Evolutionary conservation across 2,113 vertebrate genomes (phyloP), one percentile per base, ranked within the genome.

Genomic region (Corydoras maculifer): DNA sequence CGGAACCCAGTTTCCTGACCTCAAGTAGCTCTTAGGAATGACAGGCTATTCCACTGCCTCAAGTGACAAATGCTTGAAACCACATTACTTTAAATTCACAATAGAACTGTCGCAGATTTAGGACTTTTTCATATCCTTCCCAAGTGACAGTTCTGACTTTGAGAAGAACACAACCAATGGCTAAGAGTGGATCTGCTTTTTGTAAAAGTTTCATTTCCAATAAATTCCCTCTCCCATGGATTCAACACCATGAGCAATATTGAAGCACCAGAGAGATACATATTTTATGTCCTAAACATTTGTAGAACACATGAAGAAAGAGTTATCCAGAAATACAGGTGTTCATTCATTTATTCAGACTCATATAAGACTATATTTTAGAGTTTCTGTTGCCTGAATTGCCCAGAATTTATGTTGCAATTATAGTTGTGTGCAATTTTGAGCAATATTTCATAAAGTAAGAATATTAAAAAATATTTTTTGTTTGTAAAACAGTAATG

Each of bases 61-160:
- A 58, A 68, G 55, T 48, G 15, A 53, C 63, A 71, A 70, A 18
- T 10, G 63, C 55, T 59, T 49, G 58, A 68, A 67, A 63, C 62
- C 62, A 73, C 73, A 65, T 75, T 35, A 58, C 70, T 75, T 73
- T 60, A 72, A 68, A 79, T 75, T 51, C 58, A 58, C 67, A 66
- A 43, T 43, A 43, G 35, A 43, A 8, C 35, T 43, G 35, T 43
- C 48, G 48, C 61, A 10, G 71, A 69, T 70, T 70, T 48, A 58
- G 25, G 43, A n/a, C 29, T 62, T 67, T 25, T 74, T 74, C 65
- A 63, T 71, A 61, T 77, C 61, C 49, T 58, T 51, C 31, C 67
- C 57, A 69, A 69, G 55, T 65, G 75, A 77, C 77, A 70, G 69
- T 77, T 14, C 15, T 77, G 43, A 30, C 57, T 66, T 18, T 68